Conservation (phyloP, 2,797 vertebrate genomes). For the Coregonus ussuriensis region DNA sequence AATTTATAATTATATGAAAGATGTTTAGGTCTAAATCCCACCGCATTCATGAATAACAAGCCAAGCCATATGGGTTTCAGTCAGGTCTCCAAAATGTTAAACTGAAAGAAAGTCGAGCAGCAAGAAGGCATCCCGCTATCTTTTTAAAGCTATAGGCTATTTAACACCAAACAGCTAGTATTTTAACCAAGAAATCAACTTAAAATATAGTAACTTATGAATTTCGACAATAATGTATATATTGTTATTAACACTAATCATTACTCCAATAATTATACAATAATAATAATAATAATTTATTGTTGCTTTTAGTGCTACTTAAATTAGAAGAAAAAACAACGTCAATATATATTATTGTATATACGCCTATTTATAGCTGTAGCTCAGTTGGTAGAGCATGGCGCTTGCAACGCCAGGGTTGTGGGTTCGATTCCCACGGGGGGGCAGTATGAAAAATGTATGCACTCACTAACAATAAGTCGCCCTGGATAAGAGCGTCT, state of each 20-base stretch:
- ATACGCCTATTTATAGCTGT: not conserved
- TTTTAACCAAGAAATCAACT: constrained; percentile 22
- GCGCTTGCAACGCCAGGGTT: too few relatives aligned
- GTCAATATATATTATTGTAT: not conserved
- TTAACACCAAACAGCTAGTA: constrained; percentile 44
- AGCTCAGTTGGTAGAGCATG: too few relatives aligned
- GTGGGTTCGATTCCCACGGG: too few relatives aligned
- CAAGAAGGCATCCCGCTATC: constrained; percentile 5
- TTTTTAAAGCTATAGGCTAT: constrained; percentile 39
- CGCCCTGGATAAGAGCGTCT: too few relatives aligned
- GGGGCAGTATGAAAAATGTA: too few relatives aligned
- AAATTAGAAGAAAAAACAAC: not conserved
- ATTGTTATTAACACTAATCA: not conserved
- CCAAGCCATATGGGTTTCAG: constrained; percentile 5
- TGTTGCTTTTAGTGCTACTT: not conserved
- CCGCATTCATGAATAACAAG: not conserved
- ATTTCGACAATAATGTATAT: too few relatives aligned
- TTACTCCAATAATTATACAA: not conserved
- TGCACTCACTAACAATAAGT: too few relatives aligned
- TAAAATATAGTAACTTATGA: too few relatives aligned
- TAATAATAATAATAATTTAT: not conserved
- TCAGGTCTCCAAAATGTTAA: not conserved
- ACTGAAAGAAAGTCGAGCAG: constrained; percentile 6
- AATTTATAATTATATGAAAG: constrained; percentile 6
- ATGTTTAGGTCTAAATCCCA: constrained; percentile 8